Evolutionary conservation across 2,113 vertebrate genomes (phyloP), one percentile per base, ranked within the genome.

Genomic region (Anarhynchus alexandrinus): DNA sequence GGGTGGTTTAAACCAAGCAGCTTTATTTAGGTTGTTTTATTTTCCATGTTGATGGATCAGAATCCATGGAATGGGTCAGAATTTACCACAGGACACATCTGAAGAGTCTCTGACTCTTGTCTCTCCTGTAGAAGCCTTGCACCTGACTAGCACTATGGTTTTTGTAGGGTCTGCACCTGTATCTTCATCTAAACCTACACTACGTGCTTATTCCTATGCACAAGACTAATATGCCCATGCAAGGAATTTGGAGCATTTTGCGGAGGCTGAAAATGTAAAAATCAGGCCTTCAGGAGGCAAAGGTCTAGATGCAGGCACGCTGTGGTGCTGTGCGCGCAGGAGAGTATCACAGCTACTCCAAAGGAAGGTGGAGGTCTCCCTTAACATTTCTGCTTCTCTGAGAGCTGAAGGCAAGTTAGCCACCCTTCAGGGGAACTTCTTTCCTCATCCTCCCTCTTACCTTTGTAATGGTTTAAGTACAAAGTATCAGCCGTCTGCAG

Each of bases 231-330:
- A 40, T 23, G 38, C 14, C 10, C 6, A 23, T 27, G 43, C n/a
- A 15, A 38, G 23, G 32, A 40, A 42, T 6, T 42, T 20, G 5
- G 23, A 65, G 14, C 16, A 16, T 54, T 88, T 88, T 62, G 12
- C 26, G 43, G 57, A 82, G n/a, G 52, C 29, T 71, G 42, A 72
- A 88, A 67, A 57, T 54, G 19, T 38, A 26, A 78, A 88, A 38
- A 58, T 18, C 7, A 34, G 52, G 10, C 18, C 27, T 66, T 52
- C 29, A 43, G 17, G 49, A 81, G 47, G 13, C n/a, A 38, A 8
- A 29, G 26, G 29, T 27, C 42, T 29, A 32, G 69, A 61, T 0
- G 0, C 1, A 19, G 61, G 20, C 0, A 0, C 38, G 36, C 49
- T 29, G 30, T 29, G 22, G 22, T 62, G 59, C 34, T 38, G 12